Evolutionary conservation across 2,113 vertebrate species (phyloP), one percentile per base, ranked within the genome.

Genomic region (Oceanodroma tethys): DNA sequence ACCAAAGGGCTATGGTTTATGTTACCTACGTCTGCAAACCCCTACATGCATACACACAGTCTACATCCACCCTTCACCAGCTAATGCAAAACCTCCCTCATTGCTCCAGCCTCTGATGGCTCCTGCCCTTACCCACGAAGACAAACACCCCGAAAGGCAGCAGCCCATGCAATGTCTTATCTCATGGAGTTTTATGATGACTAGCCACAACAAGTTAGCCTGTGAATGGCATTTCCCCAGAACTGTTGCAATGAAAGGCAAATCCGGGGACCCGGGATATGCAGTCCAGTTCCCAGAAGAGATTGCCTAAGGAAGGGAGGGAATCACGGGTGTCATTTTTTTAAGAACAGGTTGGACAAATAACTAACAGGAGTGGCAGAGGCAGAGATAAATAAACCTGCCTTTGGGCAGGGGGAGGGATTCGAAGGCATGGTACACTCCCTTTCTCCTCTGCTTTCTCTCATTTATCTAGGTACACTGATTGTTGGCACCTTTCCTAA

Each of bases 291-390:
- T 92, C 91, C 86, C 79, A 83, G 86, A 66, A 88, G 4, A 80
- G 68, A 45, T 86, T 93, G 63, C 82, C 50, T 86, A 92, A 96
- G 1, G 4, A 88, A 67, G 48, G 62, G 38, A 94, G 59, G 40
- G 32, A 67, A 87, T 59, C 4, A 1, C 22, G 4, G 1, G 27
- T 27, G 19, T 3, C 1, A 0, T n/a, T 88, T 87, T 81, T 47
- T 66, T 72, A 90, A 93, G 62, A 96, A 90, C 45, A 58, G n/a
- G 53, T 88, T 86, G 68, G 67, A 81, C 67, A 73, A 62, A 90
- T 72, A 79, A 13, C 34, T 78, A 43, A 73, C 36, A 92, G 48
- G 84, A 88, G 27, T 58, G 30, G 62, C 66, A 80, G 82, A 88
- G 48, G 26, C 34, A 86, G 71, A 83, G 66, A 76, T 48, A 88